Conservation (phyloP, 1,140 invertebrate genomes). For the Neuroterus valhalla region DNA sequence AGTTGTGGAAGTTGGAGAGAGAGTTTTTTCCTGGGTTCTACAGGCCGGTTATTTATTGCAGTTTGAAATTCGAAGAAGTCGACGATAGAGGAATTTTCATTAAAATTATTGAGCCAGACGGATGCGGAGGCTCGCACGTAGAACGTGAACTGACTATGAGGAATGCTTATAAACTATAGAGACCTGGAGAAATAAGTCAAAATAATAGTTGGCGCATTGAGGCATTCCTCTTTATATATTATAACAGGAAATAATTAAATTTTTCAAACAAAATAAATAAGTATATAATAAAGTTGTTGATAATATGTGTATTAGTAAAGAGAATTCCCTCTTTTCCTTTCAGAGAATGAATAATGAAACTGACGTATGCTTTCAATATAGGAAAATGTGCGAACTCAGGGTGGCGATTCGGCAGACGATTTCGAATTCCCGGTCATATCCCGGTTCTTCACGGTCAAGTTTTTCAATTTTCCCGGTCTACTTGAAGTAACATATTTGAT, state of each 20-base stretch:
- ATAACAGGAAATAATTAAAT: neutral
- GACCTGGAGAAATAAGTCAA: neutral
- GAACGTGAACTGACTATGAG: conserved; percentile 28
- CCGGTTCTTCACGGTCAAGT: no score
- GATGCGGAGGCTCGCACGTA: conserved; percentile 10
- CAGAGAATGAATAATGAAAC: no score
- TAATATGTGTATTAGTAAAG: no score
- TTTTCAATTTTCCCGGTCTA: no score
- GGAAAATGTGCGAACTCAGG: no score
- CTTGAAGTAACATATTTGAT: no score
- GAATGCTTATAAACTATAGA: conserved; percentile 1
- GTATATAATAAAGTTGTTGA: neutral
- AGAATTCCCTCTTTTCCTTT: no score
- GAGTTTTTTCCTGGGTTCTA: neutral
- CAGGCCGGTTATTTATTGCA: conserved; percentile 5
- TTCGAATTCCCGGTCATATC: no score
- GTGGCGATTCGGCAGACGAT: no score
- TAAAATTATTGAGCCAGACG: conserved; percentile 25
- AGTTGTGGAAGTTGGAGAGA: no score
- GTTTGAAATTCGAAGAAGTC: conserved; percentile 26
- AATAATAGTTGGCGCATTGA: neutral
- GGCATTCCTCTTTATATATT: neutral
- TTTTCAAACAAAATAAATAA: neutral
- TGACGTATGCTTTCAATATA: no score
- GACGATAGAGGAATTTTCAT: conserved; percentile 27